Percentiles rank a stretch among this genome's conserved stretches.
Evolutionary conservation across 2,113 vertebrate species (phyloP).

Genomic region (Mobula birostris): DNA sequence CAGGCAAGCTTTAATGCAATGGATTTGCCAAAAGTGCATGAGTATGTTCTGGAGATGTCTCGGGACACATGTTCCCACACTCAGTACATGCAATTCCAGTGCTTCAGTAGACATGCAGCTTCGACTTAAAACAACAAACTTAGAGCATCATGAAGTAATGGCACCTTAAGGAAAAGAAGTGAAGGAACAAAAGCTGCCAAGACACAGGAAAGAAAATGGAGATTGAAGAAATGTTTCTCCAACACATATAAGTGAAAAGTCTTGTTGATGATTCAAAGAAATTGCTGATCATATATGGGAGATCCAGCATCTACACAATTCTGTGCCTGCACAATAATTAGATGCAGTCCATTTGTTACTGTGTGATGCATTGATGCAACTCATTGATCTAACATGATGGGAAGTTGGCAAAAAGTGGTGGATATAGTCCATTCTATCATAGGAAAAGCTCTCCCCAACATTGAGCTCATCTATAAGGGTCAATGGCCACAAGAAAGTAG

Average conservation of each 20-base stretch:
- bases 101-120: neutral
- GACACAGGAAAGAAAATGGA: neutral
- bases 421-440: too few relatives aligned
- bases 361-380: neutral
- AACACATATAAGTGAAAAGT: neutral
- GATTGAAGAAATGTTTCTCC: neutral
- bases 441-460: too few relatives aligned
- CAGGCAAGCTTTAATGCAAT: neutral
- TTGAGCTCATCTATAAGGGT: too few relatives aligned
- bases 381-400: neutral
- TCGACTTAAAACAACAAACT: neutral
- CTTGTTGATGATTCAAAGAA: neutral
- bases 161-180: neutral
- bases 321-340: neutral
- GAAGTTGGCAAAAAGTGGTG: too few relatives aligned
- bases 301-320: too few relatives aligned
- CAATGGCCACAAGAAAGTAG: too few relatives aligned
- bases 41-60: neutral
- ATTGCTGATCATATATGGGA: too few relatives aligned
- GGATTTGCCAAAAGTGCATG: neutral
- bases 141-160: neutral
- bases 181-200: neutral
- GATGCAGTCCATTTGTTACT: neutral
- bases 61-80: neutral
- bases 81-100: neutral